Evolutionary conservation across 1,140 invertebrate species (phyloP), one percentile per base, ranked within the genome.

Genomic region (Danaus melanippus): DNA sequence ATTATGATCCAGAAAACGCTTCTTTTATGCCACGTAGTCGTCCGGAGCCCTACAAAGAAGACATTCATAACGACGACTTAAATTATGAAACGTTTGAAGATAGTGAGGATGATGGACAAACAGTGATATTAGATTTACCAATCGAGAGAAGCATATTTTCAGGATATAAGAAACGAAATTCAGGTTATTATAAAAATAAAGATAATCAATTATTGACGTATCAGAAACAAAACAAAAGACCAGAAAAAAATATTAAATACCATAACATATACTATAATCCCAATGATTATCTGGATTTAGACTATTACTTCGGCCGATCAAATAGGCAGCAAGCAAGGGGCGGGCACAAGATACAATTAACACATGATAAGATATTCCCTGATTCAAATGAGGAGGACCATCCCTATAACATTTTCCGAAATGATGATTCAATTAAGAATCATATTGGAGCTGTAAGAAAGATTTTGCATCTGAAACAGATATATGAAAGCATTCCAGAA

Each of bases 1-100:
- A 75, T 60, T 84, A 77, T 48, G 68, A 60, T 10, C 64, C 74
- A 7, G 52, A 71, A 41, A 68, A 76, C 32, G 79, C 79, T 10
- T 82, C 75, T 59, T 84, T 67, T 17, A 74, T 70, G 48, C 54
- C 77, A 3, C 41, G 64, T 32, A 77, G 76, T 10, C 59, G 58
- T 45, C 65, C 46, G 45, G 55, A 55, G 10, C 54, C 57, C 10
- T 54, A 55, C 9, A 40, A 12, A 15, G 44, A 43, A 45, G 48
- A 51, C 9, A 4, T 57, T 21, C 9, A 21, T 45, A 41, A 43
- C 45, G 8, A 53, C 53, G n/a, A 32, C 41, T 42, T 41, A 39
- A 49, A 11, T 11, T 39, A 40, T 40, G 10, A 49, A 39, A 49
- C 17, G 10, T 12, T 42, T 9, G 12, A 41, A 8, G 21, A 32